phyloP scores from a whole-genome alignment of 2,113 vertebrate genomes.

The Eidolon helvum region DNA sequence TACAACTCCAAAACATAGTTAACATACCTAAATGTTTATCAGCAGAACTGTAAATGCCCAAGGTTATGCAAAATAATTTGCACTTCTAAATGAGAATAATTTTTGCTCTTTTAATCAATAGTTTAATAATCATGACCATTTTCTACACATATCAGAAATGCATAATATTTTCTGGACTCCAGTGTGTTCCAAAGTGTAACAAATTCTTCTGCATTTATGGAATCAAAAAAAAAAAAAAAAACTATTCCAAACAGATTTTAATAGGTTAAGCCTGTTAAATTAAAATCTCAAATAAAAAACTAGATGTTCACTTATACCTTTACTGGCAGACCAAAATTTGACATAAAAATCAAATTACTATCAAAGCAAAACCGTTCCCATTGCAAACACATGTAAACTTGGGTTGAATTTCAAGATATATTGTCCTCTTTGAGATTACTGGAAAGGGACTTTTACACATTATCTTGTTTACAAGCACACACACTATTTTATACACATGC shows the following conservation, averaged over 20 bases:
- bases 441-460: neutral
- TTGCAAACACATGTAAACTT: conserved; percentile 14
- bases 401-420: neutral
- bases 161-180: neutral
- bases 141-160: neutral
- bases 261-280: neutral
- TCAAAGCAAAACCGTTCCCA: neutral
- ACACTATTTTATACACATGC: neutral
- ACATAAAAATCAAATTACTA: conserved; percentile 32
- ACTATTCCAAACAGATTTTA: neutral
- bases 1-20: neutral
- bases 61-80: neutral
- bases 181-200: neutral
- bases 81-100: neutral
- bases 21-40: neutral
- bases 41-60: neutral
- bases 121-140: neutral
- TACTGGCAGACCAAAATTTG: conserved; percentile 32
- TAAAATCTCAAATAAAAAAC: conserved; percentile 20
- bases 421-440: neutral
- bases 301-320: conserved; percentile 13
- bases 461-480: neutral
- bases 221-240: conserved; percentile 51
- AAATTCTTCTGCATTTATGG: neutral
- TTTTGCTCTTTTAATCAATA: neutral